Evolutionary conservation across 1,140 invertebrate species (phyloP), one percentile per base, ranked within the genome.

Genomic region (Phymastichus coffea): DNA sequence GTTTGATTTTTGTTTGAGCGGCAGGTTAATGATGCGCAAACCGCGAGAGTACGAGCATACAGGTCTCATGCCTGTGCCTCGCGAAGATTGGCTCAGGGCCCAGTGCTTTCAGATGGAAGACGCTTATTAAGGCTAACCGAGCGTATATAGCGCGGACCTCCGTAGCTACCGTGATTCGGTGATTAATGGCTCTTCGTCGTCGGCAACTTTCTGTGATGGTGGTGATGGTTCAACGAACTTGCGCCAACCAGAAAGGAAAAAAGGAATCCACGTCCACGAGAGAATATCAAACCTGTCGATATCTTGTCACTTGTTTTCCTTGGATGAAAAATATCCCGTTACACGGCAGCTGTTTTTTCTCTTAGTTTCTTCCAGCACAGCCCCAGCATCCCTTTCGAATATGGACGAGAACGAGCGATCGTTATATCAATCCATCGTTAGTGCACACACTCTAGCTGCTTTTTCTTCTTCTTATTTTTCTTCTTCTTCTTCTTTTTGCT

Each of bases 51-150:
- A 40, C 1, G 38, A 17, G 22, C 0, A n/a, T 14, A 28, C 35
- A n/a, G n/a, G n/a, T 17, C 40, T 22, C 19, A 2, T 17, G 40
- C 47, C 1, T 14, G 9, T 22, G 10, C 26, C 46, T 63, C 33
- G 62, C 30, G 52, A 60, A 30, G 46, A 57, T 67, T 66, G 66
- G 64, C 63, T 63, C 48, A 49, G 51, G 51, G 69, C 64, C 64
- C 64, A 64, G 63, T 67, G 63, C 61, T 64, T 63, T 64, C 57
- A 52, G 56, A 61, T 65, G 63, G 58, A 66, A 68, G 57, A 26
- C 37, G 48, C 65, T 66, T 69, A 70, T 70, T 70, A 69, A 55
- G 62, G 64, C 56, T 61, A 69, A 53, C 60, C 41, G 52, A 69
- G 69, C 67, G 66, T 66, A 61, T 56, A 7, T n/a, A n/a, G n/a